Base-by-base conservation (phyloP, 2,888 invertebrate species). In the Drosophila rellima region DNA sequence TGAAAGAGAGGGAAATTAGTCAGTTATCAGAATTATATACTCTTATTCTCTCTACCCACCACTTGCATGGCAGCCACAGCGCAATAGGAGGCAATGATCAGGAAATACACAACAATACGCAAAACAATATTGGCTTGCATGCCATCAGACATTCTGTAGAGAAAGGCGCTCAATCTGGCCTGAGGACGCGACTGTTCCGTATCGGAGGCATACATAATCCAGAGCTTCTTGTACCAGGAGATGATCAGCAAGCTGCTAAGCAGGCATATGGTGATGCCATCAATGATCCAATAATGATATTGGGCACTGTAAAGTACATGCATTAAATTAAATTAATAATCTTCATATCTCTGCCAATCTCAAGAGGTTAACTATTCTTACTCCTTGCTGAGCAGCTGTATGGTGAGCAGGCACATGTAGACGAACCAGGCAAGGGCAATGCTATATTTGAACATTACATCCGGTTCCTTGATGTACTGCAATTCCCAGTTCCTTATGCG, bases 371-470 rank as follows among this genome's bases (percentile, higher is more conserved):
- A 26, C 5, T 2, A 1, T 0, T 82, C 90, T 88, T 68, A 92
- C 93, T 90, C 82, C 63, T 90, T 90, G 83, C 95, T 94, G 35
- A 96, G 90, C 61, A 94, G 93, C 84, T 96, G 95, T 47, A 96
- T 94, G 10, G 94, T 82, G 57, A 95, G 93, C 37, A 95, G 93
- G 61, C 94, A 94, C 13, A 95, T 67, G 44, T 95, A 92, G 17
- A 96, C 93, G 37, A 95, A 87, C 33, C 94, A 92, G 33, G 95
- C 94, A 77, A 94, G 94, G 0, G 95, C 92, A 31, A 96, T 93
- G 89, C 96, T 98, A 91, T 96, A 97, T 91, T 97, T 97, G 89
- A 97, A 96, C 74, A 98, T 94, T 0, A 96, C 96, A 93, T 98
- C 98, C 0, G 96, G 95, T 78, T 96, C 94, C 54, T 94, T 93